Base-by-base conservation (phyloP, 2,113 vertebrate genomes). In the Trogon melanurus region DNA sequence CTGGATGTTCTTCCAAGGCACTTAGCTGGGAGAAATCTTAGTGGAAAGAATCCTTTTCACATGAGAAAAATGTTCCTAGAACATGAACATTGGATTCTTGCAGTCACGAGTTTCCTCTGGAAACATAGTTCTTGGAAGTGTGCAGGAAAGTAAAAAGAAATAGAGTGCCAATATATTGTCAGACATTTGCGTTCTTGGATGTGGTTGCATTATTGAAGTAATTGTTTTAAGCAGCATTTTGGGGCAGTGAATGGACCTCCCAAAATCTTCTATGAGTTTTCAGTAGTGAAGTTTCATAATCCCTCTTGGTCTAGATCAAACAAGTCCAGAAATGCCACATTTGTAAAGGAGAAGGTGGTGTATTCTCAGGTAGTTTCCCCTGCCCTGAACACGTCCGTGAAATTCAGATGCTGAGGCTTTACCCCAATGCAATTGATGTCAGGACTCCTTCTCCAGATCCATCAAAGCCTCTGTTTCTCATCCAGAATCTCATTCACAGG, bases 251-350 rank as follows among this genome's bases (percentile, higher is more conserved):
- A 32, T 9, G 34, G 18, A 20, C 23, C 51, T 62, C 57, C 23
- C 15, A 25, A 76, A 47, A 30, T 17, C 23, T 45, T 50, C 6
- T 21, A 4, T 45, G 13, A 13, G 9, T 45, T 82, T 64, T 58
- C 27, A 29, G 25, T 26, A 58, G 10, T 8, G 21, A 58, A 30
- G n/a, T 25, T 57, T 47, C 9, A 29, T 45, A 26, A 71, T 26
- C 17, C 23, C 44, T 62, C 21, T 56, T 13, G 26, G 30, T 41
- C 34, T 76, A 74, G 34, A 38, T 22, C 16, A 45, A 54, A 20
- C 1, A 1, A 13, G 17, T 10, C n/a, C 23, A 30, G 41, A 70
- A 57, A 51, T 3, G 4, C 4, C 13, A 45, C 2, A 1, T 58
- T 45, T n/a, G 25, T 34, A 47, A 53, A 76, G 16, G 21, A 53